These are phyloP conservation scores for Orthonevra nobilis DNA, from an alignment of 2,888 invertebrate species.

Conservation along the genomic window DNA sequence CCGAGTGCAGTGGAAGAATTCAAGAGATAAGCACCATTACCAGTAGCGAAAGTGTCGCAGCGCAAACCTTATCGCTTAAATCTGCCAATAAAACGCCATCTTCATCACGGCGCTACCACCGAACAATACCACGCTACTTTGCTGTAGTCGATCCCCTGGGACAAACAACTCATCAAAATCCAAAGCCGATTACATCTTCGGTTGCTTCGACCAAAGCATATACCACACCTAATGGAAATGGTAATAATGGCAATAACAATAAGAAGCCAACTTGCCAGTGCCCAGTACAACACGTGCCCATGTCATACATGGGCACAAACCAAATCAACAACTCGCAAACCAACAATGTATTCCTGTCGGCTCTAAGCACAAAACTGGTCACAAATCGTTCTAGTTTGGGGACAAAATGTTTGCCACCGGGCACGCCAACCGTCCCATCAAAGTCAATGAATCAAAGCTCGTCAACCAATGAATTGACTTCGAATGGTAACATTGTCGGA, in stretches of 20 bases:
- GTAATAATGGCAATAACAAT: constrained; percentile 28
- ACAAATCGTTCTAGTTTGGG: constrained; percentile 71
- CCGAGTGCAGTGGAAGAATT: constrained; percentile 47
- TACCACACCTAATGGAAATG: constrained; percentile 36
- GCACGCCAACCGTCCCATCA: constrained; percentile 72
- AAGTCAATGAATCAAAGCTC: constrained; percentile 46
- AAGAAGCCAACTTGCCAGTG: constrained; percentile 80
- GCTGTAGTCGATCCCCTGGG: constrained; percentile 77
- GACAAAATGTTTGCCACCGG: constrained; percentile 49
- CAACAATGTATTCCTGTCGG: constrained; percentile 75
- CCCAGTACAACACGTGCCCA: constrained; percentile 80
- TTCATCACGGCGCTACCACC: constrained; percentile 79
- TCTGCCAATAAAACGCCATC: constrained; percentile 77
- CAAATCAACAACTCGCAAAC: constrained; percentile 74
- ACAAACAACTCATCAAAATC: constrained; percentile 70
- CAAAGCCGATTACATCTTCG: constrained; percentile 60
- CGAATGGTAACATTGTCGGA: constrained; percentile 53
- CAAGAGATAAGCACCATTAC: constrained; percentile 68
- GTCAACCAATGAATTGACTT: constrained; percentile 71
- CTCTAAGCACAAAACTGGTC: constrained; percentile 73
- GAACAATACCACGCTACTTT: constrained; percentile 80
- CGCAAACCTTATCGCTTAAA: constrained; percentile 63
- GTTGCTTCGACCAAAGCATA: constrained; percentile 45
- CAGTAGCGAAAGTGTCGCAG: constrained; percentile 56
- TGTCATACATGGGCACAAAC: constrained; percentile 80